A percentile compares a stretch with the other conserved stretches of the same genome.
Conservation (phyloP, 2,797 vertebrate species). For the Merluccius polli region DNA sequence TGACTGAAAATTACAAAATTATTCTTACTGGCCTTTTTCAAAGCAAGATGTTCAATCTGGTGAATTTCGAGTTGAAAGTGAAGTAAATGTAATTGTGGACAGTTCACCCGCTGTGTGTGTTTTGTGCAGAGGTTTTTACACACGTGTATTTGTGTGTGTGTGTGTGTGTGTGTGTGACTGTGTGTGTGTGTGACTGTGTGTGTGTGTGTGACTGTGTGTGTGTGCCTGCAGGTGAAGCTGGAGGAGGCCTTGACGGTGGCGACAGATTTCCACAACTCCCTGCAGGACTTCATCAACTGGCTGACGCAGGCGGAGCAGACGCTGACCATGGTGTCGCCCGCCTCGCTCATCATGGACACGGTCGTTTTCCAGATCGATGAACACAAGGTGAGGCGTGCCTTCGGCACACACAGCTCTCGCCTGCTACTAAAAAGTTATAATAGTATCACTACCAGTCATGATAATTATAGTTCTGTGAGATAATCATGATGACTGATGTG, state of each 20-base stretch:
- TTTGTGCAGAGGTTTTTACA: neutral
- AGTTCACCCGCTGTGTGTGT: neutral
- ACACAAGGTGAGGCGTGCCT: conserved; percentile 81
- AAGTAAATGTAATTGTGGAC: neutral
- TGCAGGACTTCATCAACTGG: conserved; percentile 99
- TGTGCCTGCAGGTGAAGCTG: conserved; percentile 82
- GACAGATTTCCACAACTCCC: conserved; percentile 93
- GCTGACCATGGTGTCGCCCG: conserved; percentile 86
- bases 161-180: conserved; percentile 44
- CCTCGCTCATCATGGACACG: conserved; percentile 96
- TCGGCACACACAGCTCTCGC: too few species aligned
- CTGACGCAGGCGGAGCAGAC: conserved; percentile 96
- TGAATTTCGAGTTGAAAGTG: neutral
- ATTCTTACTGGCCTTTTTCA: neutral
- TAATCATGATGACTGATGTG: too few species aligned
- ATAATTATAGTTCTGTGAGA: too few species aligned
- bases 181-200: neutral
- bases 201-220: conserved; percentile 14
- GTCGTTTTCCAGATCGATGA: conserved; percentile 98
- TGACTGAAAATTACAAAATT: neutral
- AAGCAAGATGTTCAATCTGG: neutral
- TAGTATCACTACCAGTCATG: too few species aligned
- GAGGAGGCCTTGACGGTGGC: conserved; percentile 91
- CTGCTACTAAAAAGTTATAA: too few species aligned
- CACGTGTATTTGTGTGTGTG: conserved; percentile 58